Evolutionary conservation across 2,113 vertebrate species (phyloP), one percentile per base, ranked within the genome.

Genomic region (Piprites chloris): DNA sequence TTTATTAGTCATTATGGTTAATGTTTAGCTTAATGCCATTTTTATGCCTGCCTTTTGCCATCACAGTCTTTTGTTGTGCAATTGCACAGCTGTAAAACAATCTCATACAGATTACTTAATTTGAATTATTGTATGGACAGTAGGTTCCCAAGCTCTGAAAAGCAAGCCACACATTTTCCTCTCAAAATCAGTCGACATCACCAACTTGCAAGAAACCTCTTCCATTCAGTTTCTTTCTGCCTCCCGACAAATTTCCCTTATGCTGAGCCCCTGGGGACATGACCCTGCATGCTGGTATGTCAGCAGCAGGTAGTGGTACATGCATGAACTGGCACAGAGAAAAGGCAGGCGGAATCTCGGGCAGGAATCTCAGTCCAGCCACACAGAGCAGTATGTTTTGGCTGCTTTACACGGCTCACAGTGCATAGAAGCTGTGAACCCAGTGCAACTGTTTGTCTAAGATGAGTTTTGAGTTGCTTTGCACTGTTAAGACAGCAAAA

Each of bases 1-100:
- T 92, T 96, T 93, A 96, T 96, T 94, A 94, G 86, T 93, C 95
- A 95, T 96, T 95, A 96, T 82, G 86, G 96, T 93, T 97, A 97
- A 97, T 92, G 94, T 90, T 94, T 97, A 96, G 77, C 96, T 90
- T 94, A 93, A 87, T 91, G 72, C 79, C 65, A 52, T 89, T 82
- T 95, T 96, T 86, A 93, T 92, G 80, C 76, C 46, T 96, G 90
- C 80, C 90, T 95, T 90, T 95, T 90, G 80, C 80, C 92, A 95
- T 94, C 69, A 55, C 33, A 72, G 77, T 87, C 50, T 93, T 95
- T 90, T 95, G 90, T 92, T 93, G 88, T 95, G 90, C 90, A 94
- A 94, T 89, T 97, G 90, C 95, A 80, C 69, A 90, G 80, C 86
- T 87, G 73, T 96, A 94, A 96, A 95, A 90, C 89, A 95, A 96